A percentile compares a stretch with the other conserved stretches of the same genome.
These are phyloP conservation scores for Drepana arcuata DNA, from an alignment of 1,140 invertebrate species.

Conservation along the genomic window DNA sequence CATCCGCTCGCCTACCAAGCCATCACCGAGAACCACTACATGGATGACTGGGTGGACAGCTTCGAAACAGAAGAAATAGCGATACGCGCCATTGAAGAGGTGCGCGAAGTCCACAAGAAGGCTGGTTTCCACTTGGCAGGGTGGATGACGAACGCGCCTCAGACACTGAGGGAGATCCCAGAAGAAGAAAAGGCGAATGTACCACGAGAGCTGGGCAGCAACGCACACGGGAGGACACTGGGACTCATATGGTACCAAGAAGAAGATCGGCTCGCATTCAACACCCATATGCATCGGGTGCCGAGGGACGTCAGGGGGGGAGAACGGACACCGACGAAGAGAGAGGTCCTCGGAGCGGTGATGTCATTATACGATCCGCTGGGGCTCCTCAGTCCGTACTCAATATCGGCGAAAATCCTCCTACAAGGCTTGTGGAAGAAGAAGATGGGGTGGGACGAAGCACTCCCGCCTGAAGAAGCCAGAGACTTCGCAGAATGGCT, in stretches of 20 bases:
- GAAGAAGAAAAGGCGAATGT: neutral
- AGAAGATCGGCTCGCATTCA: constrained; percentile 6
- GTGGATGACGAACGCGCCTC: neutral
- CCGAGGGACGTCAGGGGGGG: neutral
- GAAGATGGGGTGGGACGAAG: neutral
- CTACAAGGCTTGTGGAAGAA: neutral
- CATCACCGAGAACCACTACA: neutral
- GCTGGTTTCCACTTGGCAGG: neutral
- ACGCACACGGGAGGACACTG: constrained; percentile 2
- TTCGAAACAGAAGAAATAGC: neutral
- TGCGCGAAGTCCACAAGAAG: neutral
- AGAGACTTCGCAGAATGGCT: neutral
- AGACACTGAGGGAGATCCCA: neutral
- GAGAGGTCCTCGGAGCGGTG: constrained; percentile 9
- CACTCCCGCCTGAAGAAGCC: neutral
- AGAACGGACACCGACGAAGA: constrained; percentile 16
- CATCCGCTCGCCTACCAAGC: neutral
- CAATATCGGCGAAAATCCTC: neutral
- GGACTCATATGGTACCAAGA: constrained; percentile 3
- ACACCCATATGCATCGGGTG: constrained; percentile 1
- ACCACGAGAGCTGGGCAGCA: neutral
- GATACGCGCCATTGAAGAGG: neutral
- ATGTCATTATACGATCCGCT: neutral
- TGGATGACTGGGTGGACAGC: constrained; percentile 1
- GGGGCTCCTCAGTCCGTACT: neutral